phyloP scores from a whole-genome alignment of 2,888 invertebrate species.

The Parnassius smintheus region DNA sequence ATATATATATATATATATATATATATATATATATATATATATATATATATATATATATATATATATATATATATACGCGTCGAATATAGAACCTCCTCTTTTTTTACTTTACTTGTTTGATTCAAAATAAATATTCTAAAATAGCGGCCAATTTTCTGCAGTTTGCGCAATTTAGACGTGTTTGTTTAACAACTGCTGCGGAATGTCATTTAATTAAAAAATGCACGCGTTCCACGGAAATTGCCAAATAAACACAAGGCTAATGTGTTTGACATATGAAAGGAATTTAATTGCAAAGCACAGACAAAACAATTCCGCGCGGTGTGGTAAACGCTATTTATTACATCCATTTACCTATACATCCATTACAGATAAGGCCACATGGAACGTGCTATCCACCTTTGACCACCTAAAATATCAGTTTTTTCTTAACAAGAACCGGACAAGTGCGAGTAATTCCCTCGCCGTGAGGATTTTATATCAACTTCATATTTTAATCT shows the following conservation, averaged over 20 bases:
- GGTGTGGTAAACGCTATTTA: slow-evolving; percentile 14
- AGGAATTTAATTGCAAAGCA: slow-evolving; percentile 27
- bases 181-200: slow-evolving; percentile 10
- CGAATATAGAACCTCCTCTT: too few species aligned
- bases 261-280: slow-evolving; percentile 27
- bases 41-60: too few species aligned
- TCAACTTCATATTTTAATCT: too few species aligned
- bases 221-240: slow-evolving; percentile 25
- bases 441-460: too few species aligned
- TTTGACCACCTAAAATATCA: neutral
- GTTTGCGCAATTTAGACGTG: slow-evolving; percentile 16
- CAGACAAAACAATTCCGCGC: slow-evolving; percentile 21
- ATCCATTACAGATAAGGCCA: neutral
- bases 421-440: too few species aligned
- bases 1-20: too few species aligned
- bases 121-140: slow-evolving; percentile 7
- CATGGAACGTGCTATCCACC: slow-evolving; percentile 8
- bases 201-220: slow-evolving; percentile 27
- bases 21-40: too few species aligned
- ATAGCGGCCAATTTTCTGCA: neutral
- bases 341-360: slow-evolving; percentile 15
- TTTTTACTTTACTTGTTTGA: neutral
- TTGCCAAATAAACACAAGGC: slow-evolving; percentile 27
- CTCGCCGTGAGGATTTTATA: too few species aligned
- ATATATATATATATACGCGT: too few species aligned